These are phyloP conservation scores for Gari tellinella DNA, from an alignment of 2,888 invertebrate genomes.

Conservation along the genomic window DNA sequence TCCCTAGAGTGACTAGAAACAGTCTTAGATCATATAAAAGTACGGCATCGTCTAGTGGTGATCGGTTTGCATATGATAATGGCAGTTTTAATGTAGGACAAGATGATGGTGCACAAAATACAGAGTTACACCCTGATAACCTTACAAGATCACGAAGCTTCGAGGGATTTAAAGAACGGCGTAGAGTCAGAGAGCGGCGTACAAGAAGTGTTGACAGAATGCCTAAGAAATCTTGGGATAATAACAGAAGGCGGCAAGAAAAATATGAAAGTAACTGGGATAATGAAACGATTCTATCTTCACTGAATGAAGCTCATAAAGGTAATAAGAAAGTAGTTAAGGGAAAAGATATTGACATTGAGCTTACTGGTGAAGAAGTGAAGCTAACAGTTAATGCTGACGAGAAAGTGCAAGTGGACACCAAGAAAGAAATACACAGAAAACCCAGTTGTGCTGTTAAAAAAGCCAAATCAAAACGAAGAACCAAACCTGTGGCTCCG, in stretches of 20 bases:
- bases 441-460: background rate
- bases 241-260: slow-evolving; percentile 20
- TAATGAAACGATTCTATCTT: slow-evolving; percentile 14
- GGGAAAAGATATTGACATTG: slow-evolving; percentile 49
- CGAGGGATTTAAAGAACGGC: slow-evolving; percentile 7
- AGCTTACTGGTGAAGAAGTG: slow-evolving; percentile 35
- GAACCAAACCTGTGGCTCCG: slow-evolving; percentile 12
- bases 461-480: slow-evolving; percentile 22
- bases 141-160: slow-evolving; percentile 11
- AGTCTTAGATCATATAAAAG: slow-evolving; percentile 31
- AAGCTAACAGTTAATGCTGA: slow-evolving; percentile 32
- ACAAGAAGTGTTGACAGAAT: slow-evolving; percentile 28
- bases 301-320: background rate
- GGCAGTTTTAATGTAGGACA: background rate
- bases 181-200: slow-evolving; percentile 6
- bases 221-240: background rate
- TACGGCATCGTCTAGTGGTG: background rate
- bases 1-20: slow-evolving; percentile 31
- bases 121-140: too few relatives aligned
- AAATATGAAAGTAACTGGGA: slow-evolving; percentile 31
- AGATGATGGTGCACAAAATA: too few relatives aligned
- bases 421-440: background rate
- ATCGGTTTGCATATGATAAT: background rate
- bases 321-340: slow-evolving; percentile 25
- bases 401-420: background rate